These are phyloP conservation scores for Microtus oregoni DNA, from an alignment of 2,113 vertebrate species.

Conservation along the genomic window DNA sequence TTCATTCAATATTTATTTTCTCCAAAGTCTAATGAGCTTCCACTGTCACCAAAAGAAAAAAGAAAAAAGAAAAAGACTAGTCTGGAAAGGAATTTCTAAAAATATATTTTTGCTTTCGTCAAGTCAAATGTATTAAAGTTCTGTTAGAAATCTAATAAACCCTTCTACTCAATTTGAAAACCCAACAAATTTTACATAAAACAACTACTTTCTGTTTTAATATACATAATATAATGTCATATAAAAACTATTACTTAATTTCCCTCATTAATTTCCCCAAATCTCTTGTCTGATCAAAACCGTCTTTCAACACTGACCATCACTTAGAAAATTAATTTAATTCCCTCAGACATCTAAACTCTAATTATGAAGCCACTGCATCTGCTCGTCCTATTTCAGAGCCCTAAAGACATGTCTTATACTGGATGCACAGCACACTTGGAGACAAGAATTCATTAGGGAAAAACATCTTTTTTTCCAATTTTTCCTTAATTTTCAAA, in stretches of 20 bases:
- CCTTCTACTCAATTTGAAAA: constrained; percentile 31
- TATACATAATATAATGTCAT: not conserved
- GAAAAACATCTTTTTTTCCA: not conserved
- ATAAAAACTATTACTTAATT: not conserved
- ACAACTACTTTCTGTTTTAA: not conserved
- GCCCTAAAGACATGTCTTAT: not conserved
- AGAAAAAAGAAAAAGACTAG: not conserved
- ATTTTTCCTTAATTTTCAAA: too few relatives aligned
- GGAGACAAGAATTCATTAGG: not conserved
- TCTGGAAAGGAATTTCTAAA: constrained; percentile 54
- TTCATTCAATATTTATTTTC: constrained; percentile 55
- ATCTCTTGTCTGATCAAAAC: constrained; percentile 39
- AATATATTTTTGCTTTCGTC: constrained; percentile 35
- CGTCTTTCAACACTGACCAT: constrained; percentile 32
- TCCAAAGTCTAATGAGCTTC: constrained; percentile 18
- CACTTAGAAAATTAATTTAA: constrained; percentile 60
- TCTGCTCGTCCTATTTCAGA: not conserved
- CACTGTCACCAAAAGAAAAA: not conserved
- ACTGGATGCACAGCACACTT: not conserved
- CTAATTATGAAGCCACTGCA: constrained; percentile 22
- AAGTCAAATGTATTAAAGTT: constrained; percentile 52
- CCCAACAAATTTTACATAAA: not conserved
- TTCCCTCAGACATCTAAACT: constrained; percentile 47
- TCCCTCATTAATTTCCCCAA: constrained; percentile 12
- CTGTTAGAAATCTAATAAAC: constrained; percentile 33